A percentile compares a stretch with the other conserved stretches of the same genome.
These are phyloP conservation scores for Achatina immaculata DNA, from an alignment of 1,140 invertebrate genomes.

Conservation along the genomic window DNA sequence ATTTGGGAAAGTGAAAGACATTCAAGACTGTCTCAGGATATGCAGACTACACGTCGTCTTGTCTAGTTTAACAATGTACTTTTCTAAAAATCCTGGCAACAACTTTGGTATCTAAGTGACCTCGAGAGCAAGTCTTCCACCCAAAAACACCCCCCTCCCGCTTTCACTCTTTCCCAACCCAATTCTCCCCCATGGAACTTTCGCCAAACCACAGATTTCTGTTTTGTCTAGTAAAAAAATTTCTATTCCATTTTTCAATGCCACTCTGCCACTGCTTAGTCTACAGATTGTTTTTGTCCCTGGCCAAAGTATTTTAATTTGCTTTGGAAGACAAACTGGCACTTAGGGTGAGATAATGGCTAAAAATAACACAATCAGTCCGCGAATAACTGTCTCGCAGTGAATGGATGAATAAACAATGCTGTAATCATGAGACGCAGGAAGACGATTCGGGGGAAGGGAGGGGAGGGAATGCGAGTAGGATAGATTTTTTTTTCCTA, in stretches of 20 bases:
- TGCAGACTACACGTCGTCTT: too few relatives aligned
- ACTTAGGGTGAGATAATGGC: background rate
- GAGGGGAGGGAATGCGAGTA: too few relatives aligned
- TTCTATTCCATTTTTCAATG: background rate
- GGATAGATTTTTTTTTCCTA: too few relatives aligned
- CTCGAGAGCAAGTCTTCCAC: too few relatives aligned
- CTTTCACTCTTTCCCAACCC: too few relatives aligned
- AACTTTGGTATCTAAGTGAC: background rate
- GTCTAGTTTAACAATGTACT: too few relatives aligned
- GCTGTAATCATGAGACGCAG: too few relatives aligned
- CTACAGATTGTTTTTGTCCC: background rate
- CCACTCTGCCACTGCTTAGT: background rate
- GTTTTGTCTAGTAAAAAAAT: background rate
- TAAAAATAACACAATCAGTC: background rate
- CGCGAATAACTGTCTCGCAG: too few relatives aligned
- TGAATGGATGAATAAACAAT: background rate
- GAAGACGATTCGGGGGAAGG: background rate
- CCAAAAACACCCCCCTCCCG: background rate
- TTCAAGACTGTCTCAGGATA: too few relatives aligned
- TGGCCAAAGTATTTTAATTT: background rate
- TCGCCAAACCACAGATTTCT: background rate
- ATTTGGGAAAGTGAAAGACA: too few relatives aligned
- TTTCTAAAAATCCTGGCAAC: too few relatives aligned
- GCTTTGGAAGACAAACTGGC: background rate
- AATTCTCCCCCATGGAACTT: background rate